These are phyloP conservation scores for Drosophila infuscata DNA, from an alignment of 2,888 invertebrate genomes.

Conservation along the genomic window DNA sequence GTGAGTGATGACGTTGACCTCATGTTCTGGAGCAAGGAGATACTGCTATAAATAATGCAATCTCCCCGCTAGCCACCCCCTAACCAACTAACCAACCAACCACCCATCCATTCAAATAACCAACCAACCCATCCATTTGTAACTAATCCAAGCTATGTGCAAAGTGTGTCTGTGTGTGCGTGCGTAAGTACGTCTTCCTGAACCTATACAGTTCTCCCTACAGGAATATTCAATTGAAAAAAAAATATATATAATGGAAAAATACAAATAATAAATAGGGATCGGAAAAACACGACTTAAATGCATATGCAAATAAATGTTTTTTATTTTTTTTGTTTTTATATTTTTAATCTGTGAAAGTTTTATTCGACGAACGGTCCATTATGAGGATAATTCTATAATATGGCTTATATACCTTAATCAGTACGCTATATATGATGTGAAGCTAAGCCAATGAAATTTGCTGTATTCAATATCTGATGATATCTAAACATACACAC, in stretches of 20 bases:
- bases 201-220: background rate
- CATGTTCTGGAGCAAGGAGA: constrained; percentile 76
- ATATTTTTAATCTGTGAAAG: background rate
- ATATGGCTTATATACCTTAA: background rate
- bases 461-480: background rate
- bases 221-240: background rate
- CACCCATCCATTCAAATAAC: constrained; percentile 1
- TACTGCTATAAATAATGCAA: constrained; percentile 64
- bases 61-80: background rate
- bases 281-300: background rate
- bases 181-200: background rate
- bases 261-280: background rate
- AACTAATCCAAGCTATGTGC: constrained; percentile 41
- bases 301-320: background rate
- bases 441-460: background rate
- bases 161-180: background rate
- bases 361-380: background rate
- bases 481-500: background rate
- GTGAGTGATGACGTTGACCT: constrained; percentile 81
- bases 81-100: constrained; percentile 6
- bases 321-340: background rate
- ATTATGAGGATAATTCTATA: background rate
- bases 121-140: constrained; percentile 28
- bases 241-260: background rate
- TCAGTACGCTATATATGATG: too few species aligned